phyloP scores from a whole-genome alignment of 2,888 invertebrate species.

The Cheilosia vernalis region DNA sequence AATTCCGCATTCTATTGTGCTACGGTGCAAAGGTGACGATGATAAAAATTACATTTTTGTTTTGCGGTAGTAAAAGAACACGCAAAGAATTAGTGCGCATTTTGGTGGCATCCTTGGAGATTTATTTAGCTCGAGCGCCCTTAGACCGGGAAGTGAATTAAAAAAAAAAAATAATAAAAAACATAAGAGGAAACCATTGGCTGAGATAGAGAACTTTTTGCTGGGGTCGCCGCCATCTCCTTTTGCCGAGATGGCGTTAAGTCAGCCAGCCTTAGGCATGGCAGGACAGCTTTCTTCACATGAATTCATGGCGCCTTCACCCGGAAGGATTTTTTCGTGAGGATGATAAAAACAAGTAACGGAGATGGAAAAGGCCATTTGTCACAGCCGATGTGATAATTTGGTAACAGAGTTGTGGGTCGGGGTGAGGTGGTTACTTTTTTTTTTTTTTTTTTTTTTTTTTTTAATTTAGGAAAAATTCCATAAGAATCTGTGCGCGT shows the following conservation, averaged over 20 bases:
- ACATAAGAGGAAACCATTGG: not conserved
- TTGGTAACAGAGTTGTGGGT: conserved; percentile 62
- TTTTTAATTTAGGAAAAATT: conserved; percentile 57
- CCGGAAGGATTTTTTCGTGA: conserved; percentile 56
- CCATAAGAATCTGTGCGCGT: conserved; percentile 54
- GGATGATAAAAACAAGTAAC: conserved; percentile 37
- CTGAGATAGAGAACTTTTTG: conserved; percentile 20
- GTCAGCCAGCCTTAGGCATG: conserved; percentile 36
- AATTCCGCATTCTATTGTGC: conserved; percentile 66
- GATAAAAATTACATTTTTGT: conserved; percentile 72
- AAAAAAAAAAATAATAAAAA: conserved; percentile 44
- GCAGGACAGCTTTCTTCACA: conserved; percentile 54
- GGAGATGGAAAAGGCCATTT: conserved; percentile 66
- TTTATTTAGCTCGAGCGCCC: conserved; percentile 51
- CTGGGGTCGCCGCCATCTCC: not conserved
- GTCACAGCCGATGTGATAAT: conserved; percentile 74
- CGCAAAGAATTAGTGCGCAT: conserved; percentile 67
- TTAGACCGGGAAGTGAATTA: conserved; percentile 61
- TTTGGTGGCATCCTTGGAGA: conserved; percentile 62
- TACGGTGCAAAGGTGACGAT: conserved; percentile 69
- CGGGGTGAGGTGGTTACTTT: conserved; percentile 10
- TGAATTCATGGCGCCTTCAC: conserved; percentile 53
- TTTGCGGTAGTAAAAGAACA: conserved; percentile 69
- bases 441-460: conserved; percentile 42
- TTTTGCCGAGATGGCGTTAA: conserved; percentile 11